Conservation (phyloP, 2,888 invertebrate genomes). For the Drosophila seclusa region DNA sequence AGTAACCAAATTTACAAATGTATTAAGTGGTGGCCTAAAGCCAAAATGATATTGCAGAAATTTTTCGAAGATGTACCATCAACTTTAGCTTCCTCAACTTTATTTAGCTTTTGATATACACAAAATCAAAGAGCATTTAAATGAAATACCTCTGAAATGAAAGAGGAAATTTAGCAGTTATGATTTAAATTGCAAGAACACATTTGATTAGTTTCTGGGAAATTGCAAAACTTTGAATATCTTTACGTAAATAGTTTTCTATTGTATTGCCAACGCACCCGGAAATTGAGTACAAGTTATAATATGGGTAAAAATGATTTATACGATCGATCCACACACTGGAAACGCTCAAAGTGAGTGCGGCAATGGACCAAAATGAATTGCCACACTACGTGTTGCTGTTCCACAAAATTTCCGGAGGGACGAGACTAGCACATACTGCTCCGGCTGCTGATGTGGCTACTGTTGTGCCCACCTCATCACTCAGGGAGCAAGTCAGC, state of each 20-base stretch:
- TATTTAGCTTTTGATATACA: neutral
- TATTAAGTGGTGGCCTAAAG: neutral
- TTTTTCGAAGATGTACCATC: neutral
- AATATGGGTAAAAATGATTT: conserved; percentile 63
- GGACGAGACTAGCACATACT: conserved; percentile 40
- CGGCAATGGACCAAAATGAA: conserved; percentile 58
- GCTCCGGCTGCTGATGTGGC: conserved; percentile 4
- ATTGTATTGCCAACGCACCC: conserved; percentile 30
- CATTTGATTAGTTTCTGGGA: conserved; percentile 4
- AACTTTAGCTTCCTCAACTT: neutral
- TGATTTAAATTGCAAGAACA: conserved; percentile 17
- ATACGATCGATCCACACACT: conserved; percentile 62
- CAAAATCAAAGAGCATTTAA: neutral
- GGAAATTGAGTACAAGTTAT: conserved; percentile 56
- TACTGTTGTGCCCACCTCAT: conserved; percentile 53
- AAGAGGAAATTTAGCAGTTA: neutral
- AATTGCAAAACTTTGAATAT: conserved; percentile 26
- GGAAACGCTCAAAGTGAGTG: conserved; percentile 7
- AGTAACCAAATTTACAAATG: neutral
- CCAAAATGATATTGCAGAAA: neutral
- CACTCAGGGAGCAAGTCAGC: conserved; percentile 39
- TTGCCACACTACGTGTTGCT: conserved; percentile 74
- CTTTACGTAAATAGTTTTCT: conserved; percentile 39
- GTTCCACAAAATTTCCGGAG: conserved; percentile 75
- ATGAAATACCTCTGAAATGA: neutral